A percentile compares a stretch with the other conserved stretches of the same genome.
Evolutionary conservation across 37 sponge, comb jelly and placozoan genomes (phyloP).

Genomic region (Cliona cf. orientalis): DNA sequence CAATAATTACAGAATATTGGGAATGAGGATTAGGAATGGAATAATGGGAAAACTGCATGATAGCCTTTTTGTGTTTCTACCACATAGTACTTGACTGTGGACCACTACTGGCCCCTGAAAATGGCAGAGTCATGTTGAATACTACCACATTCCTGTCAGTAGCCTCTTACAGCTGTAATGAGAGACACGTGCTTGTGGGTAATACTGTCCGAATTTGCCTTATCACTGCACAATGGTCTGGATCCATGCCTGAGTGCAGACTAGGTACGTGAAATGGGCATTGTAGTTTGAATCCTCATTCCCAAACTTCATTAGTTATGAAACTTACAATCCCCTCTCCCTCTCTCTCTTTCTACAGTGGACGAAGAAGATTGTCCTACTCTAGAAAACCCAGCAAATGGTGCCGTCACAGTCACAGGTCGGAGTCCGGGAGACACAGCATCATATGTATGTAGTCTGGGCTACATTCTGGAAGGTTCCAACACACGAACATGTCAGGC

Average conservation of each 20-base stretch:
- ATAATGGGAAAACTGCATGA: too few relatives aligned
- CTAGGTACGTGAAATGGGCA: too few relatives aligned
- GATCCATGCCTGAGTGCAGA: conserved; percentile 41
- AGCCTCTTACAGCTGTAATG: conserved; percentile 46
- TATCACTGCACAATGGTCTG: conserved; percentile 59
- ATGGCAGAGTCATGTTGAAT: conserved; percentile 34
- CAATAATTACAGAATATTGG: too few relatives aligned
- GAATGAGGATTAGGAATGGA: too few relatives aligned
- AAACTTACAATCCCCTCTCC: too few relatives aligned
- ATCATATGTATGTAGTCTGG: conserved; percentile 50
- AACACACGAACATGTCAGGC: conserved; percentile 32
- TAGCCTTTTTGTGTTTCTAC: neutral
- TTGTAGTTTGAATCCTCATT: too few relatives aligned
- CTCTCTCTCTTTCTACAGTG: too few relatives aligned
- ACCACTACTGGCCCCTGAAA: conserved; percentile 16
- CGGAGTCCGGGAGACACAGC: conserved; percentile 12
- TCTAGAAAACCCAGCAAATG: conserved; percentile 30
- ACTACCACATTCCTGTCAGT: conserved; percentile 21
- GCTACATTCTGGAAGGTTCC: conserved; percentile 43
- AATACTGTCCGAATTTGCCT: conserved; percentile 13
- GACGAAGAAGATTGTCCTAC: conserved; percentile 53
- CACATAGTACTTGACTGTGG: conserved; percentile 63
- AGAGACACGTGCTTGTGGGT: conserved; percentile 44
- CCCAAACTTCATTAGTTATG: too few relatives aligned
- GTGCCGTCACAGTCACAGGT: conserved; percentile 35